These are phyloP conservation scores for Synaphobranchus kaupii DNA, from an alignment of 2,797 vertebrate species.

Conservation along the genomic window DNA sequence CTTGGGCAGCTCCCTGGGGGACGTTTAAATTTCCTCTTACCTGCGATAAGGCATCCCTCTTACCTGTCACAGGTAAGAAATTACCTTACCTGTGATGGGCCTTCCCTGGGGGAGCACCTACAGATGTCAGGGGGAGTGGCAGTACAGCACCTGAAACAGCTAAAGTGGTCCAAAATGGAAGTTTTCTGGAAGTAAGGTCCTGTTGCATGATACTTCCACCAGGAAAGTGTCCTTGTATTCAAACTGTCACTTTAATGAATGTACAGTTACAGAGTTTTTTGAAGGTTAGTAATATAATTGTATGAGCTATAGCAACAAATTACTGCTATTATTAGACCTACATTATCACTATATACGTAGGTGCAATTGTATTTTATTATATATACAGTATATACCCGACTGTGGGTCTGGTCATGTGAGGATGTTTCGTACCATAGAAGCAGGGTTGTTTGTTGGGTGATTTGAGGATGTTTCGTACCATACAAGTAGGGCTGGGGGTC, in stretches of 20 bases:
- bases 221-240: background rate
- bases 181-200: background rate
- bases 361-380: too few species aligned
- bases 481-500: background rate
- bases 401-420: background rate
- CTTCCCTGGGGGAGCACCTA: background rate
- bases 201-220: background rate
- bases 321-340: too few species aligned
- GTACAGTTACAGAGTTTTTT: background rate
- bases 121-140: background rate
- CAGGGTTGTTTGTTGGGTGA: background rate
- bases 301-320: too few species aligned
- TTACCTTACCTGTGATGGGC: background rate
- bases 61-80: background rate
- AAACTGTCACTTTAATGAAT: background rate
- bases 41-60: background rate
- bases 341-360: too few species aligned
- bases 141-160: background rate
- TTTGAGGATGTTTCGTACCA: background rate
- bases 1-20: background rate
- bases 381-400: background rate
- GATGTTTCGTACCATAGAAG: background rate
- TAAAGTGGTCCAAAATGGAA: background rate
- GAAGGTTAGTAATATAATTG: too few species aligned
- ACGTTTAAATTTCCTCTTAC: background rate